These are phyloP conservation scores for Molorchus minor DNA, from an alignment of 2,888 invertebrate genomes.

Conservation along the genomic window DNA sequence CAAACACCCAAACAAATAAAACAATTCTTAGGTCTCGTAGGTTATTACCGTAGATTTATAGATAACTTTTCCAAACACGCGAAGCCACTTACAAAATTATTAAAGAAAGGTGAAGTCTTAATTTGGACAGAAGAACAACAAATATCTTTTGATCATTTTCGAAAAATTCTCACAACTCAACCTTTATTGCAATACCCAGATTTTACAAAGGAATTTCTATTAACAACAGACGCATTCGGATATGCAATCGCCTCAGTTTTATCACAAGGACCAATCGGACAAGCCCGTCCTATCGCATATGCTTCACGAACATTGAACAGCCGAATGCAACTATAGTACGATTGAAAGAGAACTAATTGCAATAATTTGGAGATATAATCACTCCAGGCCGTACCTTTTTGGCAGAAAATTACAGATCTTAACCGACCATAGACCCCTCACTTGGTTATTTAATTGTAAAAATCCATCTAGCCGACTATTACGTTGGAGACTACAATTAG, in stretches of 20 bases:
- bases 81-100: conserved; percentile 46
- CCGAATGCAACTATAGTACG: conserved; percentile 50
- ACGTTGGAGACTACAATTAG: conserved; percentile 25
- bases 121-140: conserved; percentile 17
- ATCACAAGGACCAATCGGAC: not conserved
- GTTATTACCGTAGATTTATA: conserved; percentile 53
- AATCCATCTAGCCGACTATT: conserved; percentile 21
- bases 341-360: conserved; percentile 45
- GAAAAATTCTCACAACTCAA: not conserved
- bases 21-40: conserved; percentile 48
- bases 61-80: conserved; percentile 43
- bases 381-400: conserved; percentile 33
- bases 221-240: conserved; percentile 51
- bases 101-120: conserved; percentile 43
- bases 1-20: conserved; percentile 50
- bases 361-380: conserved; percentile 26
- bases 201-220: not conserved
- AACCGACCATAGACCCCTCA: conserved; percentile 50
- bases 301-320: not conserved
- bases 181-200: conserved; percentile 16
- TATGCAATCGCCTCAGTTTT: conserved; percentile 21
- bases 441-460: conserved; percentile 45
- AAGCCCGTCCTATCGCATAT: not conserved
- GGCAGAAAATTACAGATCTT: conserved; percentile 28
- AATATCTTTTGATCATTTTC: conserved; percentile 24